Evolutionary conservation across 2,888 invertebrate genomes (phyloP), one percentile per base, ranked within the genome.

Genomic region (Sussaba pulchella): DNA sequence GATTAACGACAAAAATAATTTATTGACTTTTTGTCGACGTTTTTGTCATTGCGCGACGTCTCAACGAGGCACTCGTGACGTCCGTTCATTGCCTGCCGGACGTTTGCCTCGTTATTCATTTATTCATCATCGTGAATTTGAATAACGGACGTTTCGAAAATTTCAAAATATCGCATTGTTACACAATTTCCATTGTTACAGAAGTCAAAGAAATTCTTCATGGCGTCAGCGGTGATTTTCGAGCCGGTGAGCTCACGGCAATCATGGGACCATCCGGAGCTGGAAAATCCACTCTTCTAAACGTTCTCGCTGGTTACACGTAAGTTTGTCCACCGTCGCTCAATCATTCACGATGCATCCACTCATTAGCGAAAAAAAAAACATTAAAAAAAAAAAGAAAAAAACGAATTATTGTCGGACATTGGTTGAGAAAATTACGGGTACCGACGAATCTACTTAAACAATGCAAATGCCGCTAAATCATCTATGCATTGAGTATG

Each of bases 301-400:
- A 98, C 91, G 97, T 98, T 78, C 94, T 98, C 69, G 97, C 98
- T 24, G 98, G 98, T 66, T 98, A 96, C 92, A 95, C 96, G 98
- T 98, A 93, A 95, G 96, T 94, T 45, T 31, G 19, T 1, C 17
- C 17, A 19, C 17, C 36, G 2, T 43, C 31, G n/a, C 41, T 80
- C 72, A 26, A 47, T 73, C 39, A 50, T 3, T 61, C 19, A 47
- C 31, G 31, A 31, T 31, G 6, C 31, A 31, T 31, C 9, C 50
- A 52, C 2, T 26, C 21, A 10, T 66, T 24, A 50, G 47, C 3
- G n/a, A 39, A 19, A 69, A 39, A 59, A 59, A 36, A 1, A 9
- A 43, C 3, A 43, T 8, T 8, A 43, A 10, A 43, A 43, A 43
- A 43, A 31, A 31, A 6, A 31, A 31, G 31, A 31, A 31, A 6